These are phyloP conservation scores for Mycteria americana DNA, from an alignment of 2,797 vertebrate species.

Conservation along the genomic window DNA sequence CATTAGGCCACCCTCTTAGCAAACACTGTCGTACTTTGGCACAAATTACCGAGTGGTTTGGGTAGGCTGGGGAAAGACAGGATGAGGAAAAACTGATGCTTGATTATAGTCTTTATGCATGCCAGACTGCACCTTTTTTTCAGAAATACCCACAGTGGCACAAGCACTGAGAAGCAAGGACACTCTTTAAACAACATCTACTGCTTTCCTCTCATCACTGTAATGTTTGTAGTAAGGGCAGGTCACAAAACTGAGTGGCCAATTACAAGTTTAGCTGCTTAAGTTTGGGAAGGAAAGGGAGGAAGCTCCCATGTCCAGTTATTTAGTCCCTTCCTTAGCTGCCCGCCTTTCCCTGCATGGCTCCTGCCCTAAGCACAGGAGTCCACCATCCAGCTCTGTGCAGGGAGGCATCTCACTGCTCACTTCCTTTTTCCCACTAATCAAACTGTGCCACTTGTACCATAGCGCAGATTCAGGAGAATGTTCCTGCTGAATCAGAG, in stretches of 20 bases:
- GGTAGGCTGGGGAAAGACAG: neutral
- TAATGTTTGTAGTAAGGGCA: neutral
- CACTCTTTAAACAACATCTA: neutral
- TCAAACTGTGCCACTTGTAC: neutral
- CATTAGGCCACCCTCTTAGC: neutral
- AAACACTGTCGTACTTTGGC: neutral
- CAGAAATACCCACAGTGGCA: neutral
- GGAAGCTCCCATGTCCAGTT: neutral
- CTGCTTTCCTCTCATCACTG: neutral
- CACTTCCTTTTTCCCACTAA: neutral
- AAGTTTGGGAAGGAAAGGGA: neutral
- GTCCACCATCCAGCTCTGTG: neutral
- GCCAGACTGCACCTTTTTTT: neutral
- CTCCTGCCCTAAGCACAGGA: neutral
- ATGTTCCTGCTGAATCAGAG: neutral
- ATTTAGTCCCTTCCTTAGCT: neutral
- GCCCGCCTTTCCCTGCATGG: neutral
- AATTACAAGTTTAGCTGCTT: neutral
- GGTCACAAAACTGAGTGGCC: neutral
- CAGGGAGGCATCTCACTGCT: neutral
- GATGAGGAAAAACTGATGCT: neutral
- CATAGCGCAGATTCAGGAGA: neutral
- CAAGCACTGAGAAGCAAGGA: neutral
- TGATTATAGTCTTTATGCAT: neutral
- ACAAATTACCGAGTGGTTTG: neutral